These are phyloP conservation scores for Drosophila flavopinicola DNA, from an alignment of 2,888 invertebrate genomes.

Conservation along the genomic window DNA sequence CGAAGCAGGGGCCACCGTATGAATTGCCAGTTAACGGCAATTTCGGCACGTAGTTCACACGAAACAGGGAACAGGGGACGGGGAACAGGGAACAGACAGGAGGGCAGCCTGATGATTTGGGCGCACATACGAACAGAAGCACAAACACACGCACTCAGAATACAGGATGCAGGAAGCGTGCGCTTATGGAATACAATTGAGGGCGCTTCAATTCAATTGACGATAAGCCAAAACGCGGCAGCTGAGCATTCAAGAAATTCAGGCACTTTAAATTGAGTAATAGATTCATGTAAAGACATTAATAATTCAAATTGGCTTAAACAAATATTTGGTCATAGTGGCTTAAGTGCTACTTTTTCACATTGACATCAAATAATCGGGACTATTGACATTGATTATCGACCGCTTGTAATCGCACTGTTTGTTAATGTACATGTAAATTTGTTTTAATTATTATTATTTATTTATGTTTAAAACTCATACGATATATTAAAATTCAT, in stretches of 20 bases:
- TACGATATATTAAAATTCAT: too few species aligned
- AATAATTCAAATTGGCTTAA: not conserved
- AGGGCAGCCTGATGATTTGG: conserved; percentile 47
- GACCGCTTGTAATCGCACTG: too few species aligned
- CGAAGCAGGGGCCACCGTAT: conserved; percentile 3
- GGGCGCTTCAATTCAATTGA: conserved; percentile 55
- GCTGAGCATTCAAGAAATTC: not conserved
- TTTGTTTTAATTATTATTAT: too few species aligned
- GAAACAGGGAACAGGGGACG: too few species aligned
- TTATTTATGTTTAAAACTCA: too few species aligned
- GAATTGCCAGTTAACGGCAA: conserved; percentile 52
- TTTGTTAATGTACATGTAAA: too few species aligned
- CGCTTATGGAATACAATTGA: conserved; percentile 59
- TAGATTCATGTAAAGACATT: not conserved
- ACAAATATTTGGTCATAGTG: not conserved
- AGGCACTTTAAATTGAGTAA: conserved; percentile 12
- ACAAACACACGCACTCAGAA: conserved; percentile 28
- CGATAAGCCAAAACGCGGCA: conserved; percentile 16
- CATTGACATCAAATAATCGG: too few species aligned
- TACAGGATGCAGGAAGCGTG: conserved; percentile 47
- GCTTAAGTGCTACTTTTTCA: not conserved
- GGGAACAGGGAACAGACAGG: conserved; percentile 1
- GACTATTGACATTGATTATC: too few species aligned
- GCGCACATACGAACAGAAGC: conserved; percentile 35
- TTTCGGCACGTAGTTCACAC: conserved; percentile 62